Evolutionary conservation across 1,140 invertebrate genomes (phyloP).

Genomic region (Drosophila nikananu): DNA sequence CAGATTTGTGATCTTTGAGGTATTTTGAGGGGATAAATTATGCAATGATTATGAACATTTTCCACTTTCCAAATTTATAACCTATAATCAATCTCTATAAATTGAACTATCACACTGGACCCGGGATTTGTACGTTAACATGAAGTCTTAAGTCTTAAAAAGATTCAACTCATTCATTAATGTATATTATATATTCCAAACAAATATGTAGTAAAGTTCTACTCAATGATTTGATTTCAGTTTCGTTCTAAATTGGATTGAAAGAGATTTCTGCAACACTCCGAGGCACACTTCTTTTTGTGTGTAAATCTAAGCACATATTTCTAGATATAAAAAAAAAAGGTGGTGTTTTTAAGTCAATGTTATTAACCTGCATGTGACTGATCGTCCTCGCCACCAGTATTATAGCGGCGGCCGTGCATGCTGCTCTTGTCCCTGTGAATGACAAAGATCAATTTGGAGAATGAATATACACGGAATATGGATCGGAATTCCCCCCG

Average conservation of each 20-base stretch:
- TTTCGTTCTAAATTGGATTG: background rate
- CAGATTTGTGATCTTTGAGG: too few relatives aligned
- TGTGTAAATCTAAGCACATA: constrained; percentile 26
- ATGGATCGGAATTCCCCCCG: background rate
- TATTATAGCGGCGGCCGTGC: constrained; percentile 90
- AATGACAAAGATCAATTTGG: constrained; percentile 45
- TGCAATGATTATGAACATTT: too few relatives aligned
- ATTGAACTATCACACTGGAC: background rate
- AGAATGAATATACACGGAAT: background rate
- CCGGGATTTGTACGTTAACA: background rate
- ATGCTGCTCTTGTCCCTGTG: constrained; percentile 88
- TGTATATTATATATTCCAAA: too few relatives aligned
- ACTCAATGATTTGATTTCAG: background rate
- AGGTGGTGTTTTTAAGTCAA: constrained; percentile 13
- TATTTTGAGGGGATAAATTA: too few relatives aligned
- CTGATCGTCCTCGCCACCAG: constrained; percentile 91
- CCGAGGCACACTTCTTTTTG: constrained; percentile 3
- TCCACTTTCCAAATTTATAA: too few relatives aligned
- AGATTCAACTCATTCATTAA: background rate
- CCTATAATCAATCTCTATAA: too few relatives aligned
- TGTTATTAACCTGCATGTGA: constrained; percentile 88
- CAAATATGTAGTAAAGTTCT: background rate
- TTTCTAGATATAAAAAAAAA: constrained; percentile 13
- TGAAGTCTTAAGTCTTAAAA: background rate
- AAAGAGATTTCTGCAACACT: constrained; percentile 14